Conservation (phyloP, 2,797 vertebrate species). For the Mormyrus proboscirostris region DNA sequence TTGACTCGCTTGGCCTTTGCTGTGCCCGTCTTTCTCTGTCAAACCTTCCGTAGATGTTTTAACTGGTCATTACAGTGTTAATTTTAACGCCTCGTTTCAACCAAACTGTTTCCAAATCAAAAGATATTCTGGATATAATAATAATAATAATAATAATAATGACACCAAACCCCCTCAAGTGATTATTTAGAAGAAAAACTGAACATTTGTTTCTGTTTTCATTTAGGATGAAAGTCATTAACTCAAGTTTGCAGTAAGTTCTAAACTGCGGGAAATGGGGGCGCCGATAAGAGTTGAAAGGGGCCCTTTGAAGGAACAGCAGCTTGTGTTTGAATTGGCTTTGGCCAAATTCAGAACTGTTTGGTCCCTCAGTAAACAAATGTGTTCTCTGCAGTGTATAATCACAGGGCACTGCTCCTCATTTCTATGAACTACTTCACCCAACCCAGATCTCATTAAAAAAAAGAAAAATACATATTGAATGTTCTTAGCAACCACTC, state of each 20-base stretch:
- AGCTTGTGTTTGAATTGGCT: not conserved
- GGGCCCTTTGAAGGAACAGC: not conserved
- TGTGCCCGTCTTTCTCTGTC: not conserved
- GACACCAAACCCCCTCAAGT: not conserved
- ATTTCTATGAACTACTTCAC: not conserved
- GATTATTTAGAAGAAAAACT: not conserved
- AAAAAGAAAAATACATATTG: not conserved
- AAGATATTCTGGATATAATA: not conserved
- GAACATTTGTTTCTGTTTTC: not conserved
- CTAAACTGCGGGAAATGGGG: not conserved
- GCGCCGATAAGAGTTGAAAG: not conserved
- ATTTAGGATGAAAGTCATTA: not conserved
- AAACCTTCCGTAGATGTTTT: not conserved
- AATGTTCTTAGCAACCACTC: not conserved
- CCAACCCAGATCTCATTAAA: not conserved
- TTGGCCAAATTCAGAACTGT: not conserved
- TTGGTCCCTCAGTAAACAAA: not conserved
- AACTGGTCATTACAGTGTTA: not conserved
- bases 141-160: too few relatives aligned
- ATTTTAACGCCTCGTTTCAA: not conserved
- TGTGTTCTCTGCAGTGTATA: not conserved
- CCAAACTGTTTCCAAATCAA: not conserved
- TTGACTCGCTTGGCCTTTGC: not conserved
- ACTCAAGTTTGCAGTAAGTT: not conserved
- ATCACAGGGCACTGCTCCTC: not conserved